These are phyloP conservation scores for Chydorus sphaericus DNA, from an alignment of 2,888 invertebrate species.

Conservation along the genomic window DNA sequence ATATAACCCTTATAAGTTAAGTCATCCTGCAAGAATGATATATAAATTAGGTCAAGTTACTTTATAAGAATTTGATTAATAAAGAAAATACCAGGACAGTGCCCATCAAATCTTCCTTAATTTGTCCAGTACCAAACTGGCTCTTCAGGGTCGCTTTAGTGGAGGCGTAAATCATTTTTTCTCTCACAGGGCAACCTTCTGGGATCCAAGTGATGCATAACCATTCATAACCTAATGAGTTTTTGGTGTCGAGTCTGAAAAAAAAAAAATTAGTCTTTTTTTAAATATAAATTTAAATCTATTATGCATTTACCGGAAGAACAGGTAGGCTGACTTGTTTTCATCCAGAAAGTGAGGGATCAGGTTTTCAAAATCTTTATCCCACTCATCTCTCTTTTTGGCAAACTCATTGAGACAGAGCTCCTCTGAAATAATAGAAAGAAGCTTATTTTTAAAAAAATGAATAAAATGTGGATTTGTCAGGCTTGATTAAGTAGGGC, in stretches of 20 bases:
- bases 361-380: slow-evolving; percentile 66
- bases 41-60: background rate
- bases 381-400: slow-evolving; percentile 59
- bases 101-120: slow-evolving; percentile 88
- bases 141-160: slow-evolving; percentile 92
- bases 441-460: background rate
- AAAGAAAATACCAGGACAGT: slow-evolving; percentile 45
- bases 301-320: slow-evolving; percentile 48
- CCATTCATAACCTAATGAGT: slow-evolving; percentile 74
- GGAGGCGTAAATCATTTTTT: slow-evolving; percentile 96
- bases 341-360: slow-evolving; percentile 54
- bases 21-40: slow-evolving; percentile 45
- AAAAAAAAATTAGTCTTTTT: slow-evolving; percentile 20
- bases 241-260: slow-evolving; percentile 52
- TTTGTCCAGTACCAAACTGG: slow-evolving; percentile 87
- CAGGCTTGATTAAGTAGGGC: background rate
- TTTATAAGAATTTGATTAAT: slow-evolving; percentile 4
- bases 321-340: slow-evolving; percentile 76
- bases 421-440: slow-evolving; percentile 45
- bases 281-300: background rate
- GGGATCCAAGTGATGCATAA: slow-evolving; percentile 87
- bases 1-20: slow-evolving; percentile 65
- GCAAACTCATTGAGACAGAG: slow-evolving; percentile 47
- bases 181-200: slow-evolving; percentile 72
- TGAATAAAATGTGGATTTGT: no score